These are phyloP conservation scores for Parus major DNA, from an alignment of 2,113 vertebrate species.

Conservation along the genomic window DNA sequence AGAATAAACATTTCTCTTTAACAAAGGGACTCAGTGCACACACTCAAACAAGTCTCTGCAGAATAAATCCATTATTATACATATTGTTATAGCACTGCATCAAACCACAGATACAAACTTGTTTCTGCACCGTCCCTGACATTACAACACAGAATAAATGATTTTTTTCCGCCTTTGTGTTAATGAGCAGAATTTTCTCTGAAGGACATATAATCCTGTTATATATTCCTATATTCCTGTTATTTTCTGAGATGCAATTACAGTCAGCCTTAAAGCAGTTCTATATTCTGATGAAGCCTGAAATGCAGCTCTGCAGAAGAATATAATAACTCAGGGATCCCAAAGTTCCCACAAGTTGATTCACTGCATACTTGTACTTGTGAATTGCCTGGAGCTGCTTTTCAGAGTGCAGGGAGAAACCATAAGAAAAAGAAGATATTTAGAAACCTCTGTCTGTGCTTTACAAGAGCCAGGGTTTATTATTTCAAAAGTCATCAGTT, in stretches of 20 bases:
- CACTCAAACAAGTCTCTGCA: neutral
- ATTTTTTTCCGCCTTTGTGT: neutral
- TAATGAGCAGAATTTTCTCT: neutral
- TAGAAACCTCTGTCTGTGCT: neutral
- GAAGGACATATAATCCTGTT: neutral
- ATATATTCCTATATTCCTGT: neutral
- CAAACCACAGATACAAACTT: neutral
- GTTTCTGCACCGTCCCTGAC: neutral
- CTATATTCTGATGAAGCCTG: neutral
- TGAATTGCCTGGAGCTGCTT: neutral
- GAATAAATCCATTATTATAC: neutral
- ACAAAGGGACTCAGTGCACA: neutral
- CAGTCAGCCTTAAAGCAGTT: neutral
- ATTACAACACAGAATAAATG: neutral
- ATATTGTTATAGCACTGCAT: neutral
- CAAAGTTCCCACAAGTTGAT: neutral
- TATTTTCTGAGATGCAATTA: neutral
- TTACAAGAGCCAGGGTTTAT: neutral
- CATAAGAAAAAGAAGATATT: neutral
- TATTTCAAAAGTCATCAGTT: neutral
- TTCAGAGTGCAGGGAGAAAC: neutral
- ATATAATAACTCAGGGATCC: neutral
- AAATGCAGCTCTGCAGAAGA: neutral
- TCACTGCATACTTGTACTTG: neutral
- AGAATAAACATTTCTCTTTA: conserved; percentile 2